Evolutionary conservation across 2,888 invertebrate genomes (phyloP).

Genomic region (Julus scanicus): DNA sequence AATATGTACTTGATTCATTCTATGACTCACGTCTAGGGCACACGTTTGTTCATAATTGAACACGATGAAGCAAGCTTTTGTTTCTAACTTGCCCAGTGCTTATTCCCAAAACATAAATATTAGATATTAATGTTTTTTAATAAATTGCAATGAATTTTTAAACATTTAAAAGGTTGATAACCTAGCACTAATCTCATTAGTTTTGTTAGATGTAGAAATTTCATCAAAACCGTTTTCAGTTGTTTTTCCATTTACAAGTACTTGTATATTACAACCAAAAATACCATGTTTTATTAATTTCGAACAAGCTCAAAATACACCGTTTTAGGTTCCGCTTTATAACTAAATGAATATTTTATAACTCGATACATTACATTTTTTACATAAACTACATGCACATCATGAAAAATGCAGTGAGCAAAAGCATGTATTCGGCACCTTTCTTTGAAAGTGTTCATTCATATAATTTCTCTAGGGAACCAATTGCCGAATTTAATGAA

Average conservation of each 20-base stretch:
- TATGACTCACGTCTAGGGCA: neutral
- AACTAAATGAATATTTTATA: neutral
- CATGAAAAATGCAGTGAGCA: neutral
- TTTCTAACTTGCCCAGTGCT: neutral
- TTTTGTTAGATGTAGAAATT: too few relatives aligned
- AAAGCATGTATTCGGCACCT: neutral
- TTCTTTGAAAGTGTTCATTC: neutral
- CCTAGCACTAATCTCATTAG: too few relatives aligned
- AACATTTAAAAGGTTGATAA: too few relatives aligned
- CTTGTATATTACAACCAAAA: too few relatives aligned
- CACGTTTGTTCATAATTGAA: neutral
- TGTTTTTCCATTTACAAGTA: too few relatives aligned
- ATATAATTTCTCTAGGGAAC: constrained; percentile 7
- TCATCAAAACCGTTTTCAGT: too few relatives aligned
- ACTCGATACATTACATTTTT: neutral
- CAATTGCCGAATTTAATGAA: neutral
- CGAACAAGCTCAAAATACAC: neutral
- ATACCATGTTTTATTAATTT: neutral
- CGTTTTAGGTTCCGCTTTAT: neutral
- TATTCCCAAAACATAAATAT: too few relatives aligned
- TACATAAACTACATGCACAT: neutral
- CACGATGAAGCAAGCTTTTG: neutral
- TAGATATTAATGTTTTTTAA: too few relatives aligned
- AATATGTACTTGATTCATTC: neutral
- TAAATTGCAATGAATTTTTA: too few relatives aligned